Base-by-base conservation (phyloP, 2,113 vertebrate species). In the Tetrao urogallus region DNA sequence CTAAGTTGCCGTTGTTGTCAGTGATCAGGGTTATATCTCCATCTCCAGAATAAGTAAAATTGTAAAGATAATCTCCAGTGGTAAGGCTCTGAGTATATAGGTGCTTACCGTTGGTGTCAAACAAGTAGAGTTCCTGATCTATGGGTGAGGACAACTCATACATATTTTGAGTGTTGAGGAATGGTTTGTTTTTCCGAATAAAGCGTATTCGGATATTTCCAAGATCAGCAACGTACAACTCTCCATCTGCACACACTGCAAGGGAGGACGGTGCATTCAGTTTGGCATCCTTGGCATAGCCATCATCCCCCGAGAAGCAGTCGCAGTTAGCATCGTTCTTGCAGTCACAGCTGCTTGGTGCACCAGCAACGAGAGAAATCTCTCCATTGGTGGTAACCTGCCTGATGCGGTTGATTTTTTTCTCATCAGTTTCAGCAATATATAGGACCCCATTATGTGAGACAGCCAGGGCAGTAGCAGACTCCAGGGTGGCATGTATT, bases 251-350 rank as follows among this genome's bases (percentile, higher is more conserved):
- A 12, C 99, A 99, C 38, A 99, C 99, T 0, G 99, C 99, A 2
- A 99, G 97, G 24, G 99, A 99, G 15, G 99, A 98, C 0, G 99
- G 99, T 0, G 98, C 98, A 4, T 99, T 99, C 21, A 99, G 98
- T 83, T 99, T 99, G 65, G 99, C 99, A 10, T 99, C 99, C 96
- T 99, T 99, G 90, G 99, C 99, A 1, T 99, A 99, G 67, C 99
- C 99, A 17, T 99, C 99, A 0, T 99, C 99, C 22, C 99, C 99
- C 0, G 99, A 99, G 96, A 99, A 99, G 90, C 99, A 99, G 87
- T 99, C 99, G 32, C 99, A 99, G 98, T 99, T 99, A 77, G 98
- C 99, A 13, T 99, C 99, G 0, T 99, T 99, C 96, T 99, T 99
- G 95, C 99, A 99, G 97, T 99, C 99, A 47, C 99, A 99, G 97